Conservation (phyloP, 2,113 vertebrate genomes). For the Otus sunia region DNA sequence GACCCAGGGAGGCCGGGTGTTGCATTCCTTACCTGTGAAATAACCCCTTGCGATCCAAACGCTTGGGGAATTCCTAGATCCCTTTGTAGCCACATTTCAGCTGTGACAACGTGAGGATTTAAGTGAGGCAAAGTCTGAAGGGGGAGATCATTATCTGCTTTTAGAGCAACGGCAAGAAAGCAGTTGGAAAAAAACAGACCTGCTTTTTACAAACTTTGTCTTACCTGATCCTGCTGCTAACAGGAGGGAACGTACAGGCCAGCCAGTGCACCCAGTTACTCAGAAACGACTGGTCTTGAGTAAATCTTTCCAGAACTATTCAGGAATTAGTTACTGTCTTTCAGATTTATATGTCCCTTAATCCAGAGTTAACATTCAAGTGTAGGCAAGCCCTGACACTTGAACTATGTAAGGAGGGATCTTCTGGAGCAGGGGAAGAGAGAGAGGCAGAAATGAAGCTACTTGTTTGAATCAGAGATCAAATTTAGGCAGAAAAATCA, state of each 20-base stretch:
- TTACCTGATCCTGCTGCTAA: neutral
- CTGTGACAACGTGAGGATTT: neutral
- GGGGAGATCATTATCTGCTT: neutral
- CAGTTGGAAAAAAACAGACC: neutral
- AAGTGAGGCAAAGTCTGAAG: neutral
- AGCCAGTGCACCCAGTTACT: fast-evolving
- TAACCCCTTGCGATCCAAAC: neutral
- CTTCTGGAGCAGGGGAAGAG: neutral
- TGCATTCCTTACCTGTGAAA: slow-evolving; percentile 21
- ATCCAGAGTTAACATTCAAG: neutral
- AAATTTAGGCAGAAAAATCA: neutral
- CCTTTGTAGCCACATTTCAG: neutral
- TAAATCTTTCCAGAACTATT: neutral
- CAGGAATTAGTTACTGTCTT: neutral
- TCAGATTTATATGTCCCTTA: neutral
- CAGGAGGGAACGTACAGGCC: neutral
- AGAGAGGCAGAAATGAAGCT: neutral
- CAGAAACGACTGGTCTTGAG: neutral
- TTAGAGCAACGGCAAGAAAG: neutral
- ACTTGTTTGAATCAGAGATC: neutral
- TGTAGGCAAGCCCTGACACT: neutral
- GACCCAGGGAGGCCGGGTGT: neutral
- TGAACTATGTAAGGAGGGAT: neutral
- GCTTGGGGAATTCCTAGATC: slow-evolving; percentile 22
- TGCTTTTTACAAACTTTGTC: neutral